These are phyloP conservation scores for Gonocerus acuteangulatus DNA, from an alignment of 2,888 invertebrate species.

Conservation along the genomic window DNA sequence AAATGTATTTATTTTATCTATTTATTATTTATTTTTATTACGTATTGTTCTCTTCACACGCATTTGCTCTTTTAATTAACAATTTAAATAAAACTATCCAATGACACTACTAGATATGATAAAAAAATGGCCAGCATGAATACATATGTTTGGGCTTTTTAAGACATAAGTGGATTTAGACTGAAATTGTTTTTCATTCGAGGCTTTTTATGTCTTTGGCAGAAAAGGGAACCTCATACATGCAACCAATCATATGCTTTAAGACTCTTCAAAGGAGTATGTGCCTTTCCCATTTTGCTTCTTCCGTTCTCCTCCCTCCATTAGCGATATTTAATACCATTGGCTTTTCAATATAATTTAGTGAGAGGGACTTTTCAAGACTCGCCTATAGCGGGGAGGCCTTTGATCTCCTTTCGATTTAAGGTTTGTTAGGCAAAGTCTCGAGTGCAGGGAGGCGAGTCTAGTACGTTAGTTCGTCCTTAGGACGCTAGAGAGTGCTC, in stretches of 20 bases:
- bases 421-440: slow-evolving; percentile 22
- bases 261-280: slow-evolving; percentile 5
- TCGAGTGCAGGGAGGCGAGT: not conserved
- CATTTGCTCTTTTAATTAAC: too few relatives aligned
- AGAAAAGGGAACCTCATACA: not conserved
- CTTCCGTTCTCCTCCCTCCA: not conserved
- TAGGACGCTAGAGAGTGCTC: slow-evolving; percentile 1
- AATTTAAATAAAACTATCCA: too few relatives aligned
- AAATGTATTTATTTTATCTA: too few relatives aligned
- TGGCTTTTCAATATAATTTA: slow-evolving; percentile 21
- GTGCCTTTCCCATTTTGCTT: not conserved
- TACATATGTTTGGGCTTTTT: too few relatives aligned
- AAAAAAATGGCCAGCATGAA: too few relatives aligned
- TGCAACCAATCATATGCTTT: slow-evolving; percentile 11
- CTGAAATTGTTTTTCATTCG: slow-evolving; percentile 9
- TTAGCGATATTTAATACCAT: slow-evolving; percentile 22
- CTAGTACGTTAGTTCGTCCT: not conserved
- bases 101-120: too few relatives aligned
- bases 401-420: slow-evolving; percentile 15
- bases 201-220: slow-evolving; percentile 8
- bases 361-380: not conserved
- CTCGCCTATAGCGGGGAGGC: not conserved
- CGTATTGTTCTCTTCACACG: too few relatives aligned
- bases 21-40: too few relatives aligned
- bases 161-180: not conserved